phyloP scores from a whole-genome alignment of 2,888 invertebrate genomes.

The Punctoribates punctum region DNA sequence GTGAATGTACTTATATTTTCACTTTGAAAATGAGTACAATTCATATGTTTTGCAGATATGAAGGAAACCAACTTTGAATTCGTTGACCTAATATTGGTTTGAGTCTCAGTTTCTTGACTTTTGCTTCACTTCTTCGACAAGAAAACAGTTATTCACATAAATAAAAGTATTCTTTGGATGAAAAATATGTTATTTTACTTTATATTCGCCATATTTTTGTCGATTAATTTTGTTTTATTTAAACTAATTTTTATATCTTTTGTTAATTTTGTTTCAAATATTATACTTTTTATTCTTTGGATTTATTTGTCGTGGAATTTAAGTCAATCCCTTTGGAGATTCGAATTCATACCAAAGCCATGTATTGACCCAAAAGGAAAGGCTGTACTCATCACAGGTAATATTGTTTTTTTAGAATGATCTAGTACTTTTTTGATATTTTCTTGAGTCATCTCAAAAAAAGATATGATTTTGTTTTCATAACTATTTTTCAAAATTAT shows the following conservation, averaged over 20 bases:
- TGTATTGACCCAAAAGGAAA: slow-evolving; percentile 18
- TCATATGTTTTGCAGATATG: background rate
- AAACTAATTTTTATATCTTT: background rate
- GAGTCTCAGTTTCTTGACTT: background rate
- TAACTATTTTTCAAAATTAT: too few relatives aligned
- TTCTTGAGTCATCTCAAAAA: too few relatives aligned
- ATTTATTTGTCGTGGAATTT: slow-evolving; percentile 24
- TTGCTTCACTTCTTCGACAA: background rate
- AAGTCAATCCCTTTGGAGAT: slow-evolving; percentile 26
- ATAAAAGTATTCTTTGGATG: too few relatives aligned
- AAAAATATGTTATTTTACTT: slow-evolving; percentile 12
- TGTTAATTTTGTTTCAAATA: background rate
- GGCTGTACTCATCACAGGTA: slow-evolving; percentile 38
- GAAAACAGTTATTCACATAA: background rate
- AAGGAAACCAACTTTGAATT: background rate
- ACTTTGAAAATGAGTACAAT: background rate
- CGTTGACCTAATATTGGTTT: slow-evolving; percentile 21
- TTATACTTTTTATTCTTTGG: background rate
- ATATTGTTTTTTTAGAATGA: background rate
- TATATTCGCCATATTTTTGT: background rate
- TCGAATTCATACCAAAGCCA: slow-evolving; percentile 36
- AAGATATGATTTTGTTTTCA: too few relatives aligned
- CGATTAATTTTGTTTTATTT: background rate
- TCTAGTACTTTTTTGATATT: background rate
- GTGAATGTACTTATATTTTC: background rate